Percentiles rank a stretch among this genome's conserved stretches.
Evolutionary conservation across 2,797 vertebrate species (phyloP).

Genomic region (Pogonophryne albipinna): DNA sequence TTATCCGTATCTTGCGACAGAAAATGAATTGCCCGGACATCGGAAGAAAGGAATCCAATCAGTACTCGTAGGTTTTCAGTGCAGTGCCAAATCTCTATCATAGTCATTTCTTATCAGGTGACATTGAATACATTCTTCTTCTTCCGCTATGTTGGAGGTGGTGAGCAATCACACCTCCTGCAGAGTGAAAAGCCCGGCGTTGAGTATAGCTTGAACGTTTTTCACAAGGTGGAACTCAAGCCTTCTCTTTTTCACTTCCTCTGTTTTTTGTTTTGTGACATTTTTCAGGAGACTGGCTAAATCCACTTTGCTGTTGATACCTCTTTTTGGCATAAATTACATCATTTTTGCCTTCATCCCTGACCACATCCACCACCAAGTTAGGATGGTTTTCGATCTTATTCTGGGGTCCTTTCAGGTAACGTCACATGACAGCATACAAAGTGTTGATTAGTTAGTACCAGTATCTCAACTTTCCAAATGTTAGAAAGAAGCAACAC

Average conservation of each 20-base stretch:
- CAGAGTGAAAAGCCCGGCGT: neutral
- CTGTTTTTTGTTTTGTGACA: constrained; percentile 15
- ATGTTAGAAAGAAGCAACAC: neutral
- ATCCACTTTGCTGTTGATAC: constrained; percentile 96
- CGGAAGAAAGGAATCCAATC: constrained; percentile 92
- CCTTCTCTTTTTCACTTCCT: neutral
- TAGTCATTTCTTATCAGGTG: constrained; percentile 24
- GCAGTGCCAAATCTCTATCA: constrained; percentile 20
- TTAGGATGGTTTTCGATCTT: constrained; percentile 94
- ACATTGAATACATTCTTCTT: neutral
- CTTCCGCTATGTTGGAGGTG: neutral
- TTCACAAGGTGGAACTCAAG: neutral
- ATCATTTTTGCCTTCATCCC: constrained; percentile 95
- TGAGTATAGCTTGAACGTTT: neutral
- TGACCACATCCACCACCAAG: constrained; percentile 83
- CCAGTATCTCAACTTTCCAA: constrained; percentile 1
- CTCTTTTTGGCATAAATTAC: constrained; percentile 97
- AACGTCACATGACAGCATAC: constrained; percentile 27
- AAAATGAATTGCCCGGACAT: constrained; percentile 95
- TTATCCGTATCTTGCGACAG: constrained; percentile 95
- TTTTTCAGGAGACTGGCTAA: constrained; percentile 92
- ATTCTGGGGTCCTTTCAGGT: constrained; percentile 98
- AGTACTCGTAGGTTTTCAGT: constrained; percentile 90
- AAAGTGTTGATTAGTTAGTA: neutral
- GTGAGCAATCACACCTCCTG: constrained; percentile 3